phyloP scores from a whole-genome alignment of 2,888 invertebrate genomes.

The Deilephila elpenor region DNA sequence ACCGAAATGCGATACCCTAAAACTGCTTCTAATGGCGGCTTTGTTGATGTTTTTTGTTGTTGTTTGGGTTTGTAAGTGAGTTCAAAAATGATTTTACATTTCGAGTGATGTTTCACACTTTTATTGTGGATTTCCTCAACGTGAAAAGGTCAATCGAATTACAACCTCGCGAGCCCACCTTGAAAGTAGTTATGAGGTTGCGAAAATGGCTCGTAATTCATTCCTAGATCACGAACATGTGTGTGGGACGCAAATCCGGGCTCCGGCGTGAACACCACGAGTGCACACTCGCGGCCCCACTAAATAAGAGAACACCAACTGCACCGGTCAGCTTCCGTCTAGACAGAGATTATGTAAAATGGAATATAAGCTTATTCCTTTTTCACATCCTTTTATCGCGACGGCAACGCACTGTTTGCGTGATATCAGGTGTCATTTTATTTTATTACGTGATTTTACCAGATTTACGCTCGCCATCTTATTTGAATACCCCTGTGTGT shows the following conservation, averaged over 20 bases:
- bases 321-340: conserved; percentile 74
- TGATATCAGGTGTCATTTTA: conserved; percentile 65
- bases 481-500: conserved; percentile 56
- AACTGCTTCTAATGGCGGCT: conserved; percentile 22
- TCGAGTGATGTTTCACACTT: not conserved
- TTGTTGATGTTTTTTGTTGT: conserved; percentile 20
- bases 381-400: conserved; percentile 68
- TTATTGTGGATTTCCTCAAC: conserved; percentile 38
- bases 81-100: conserved; percentile 8
- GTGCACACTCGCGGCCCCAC: conserved; percentile 35
- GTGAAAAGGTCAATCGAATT: conserved; percentile 45
- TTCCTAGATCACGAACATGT: conserved; percentile 60
- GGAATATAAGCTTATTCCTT: conserved; percentile 71
- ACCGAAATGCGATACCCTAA: conserved; percentile 23
- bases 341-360: conserved; percentile 81
- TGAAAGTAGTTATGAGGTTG: conserved; percentile 60
- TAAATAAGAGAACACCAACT: conserved; percentile 60
- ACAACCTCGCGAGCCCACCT: conserved; percentile 51
- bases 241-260: conserved; percentile 62
- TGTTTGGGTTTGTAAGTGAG: conserved; percentile 14
- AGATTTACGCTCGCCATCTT: conserved; percentile 59
- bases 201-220: conserved; percentile 65
- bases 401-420: conserved; percentile 54
- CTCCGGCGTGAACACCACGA: conserved; percentile 43
- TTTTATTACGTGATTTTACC: conserved; percentile 64